These are phyloP conservation scores for Pentamera pediparva DNA, from an alignment of 53 echinoderm and acorn worm species.

Conservation along the genomic window DNA sequence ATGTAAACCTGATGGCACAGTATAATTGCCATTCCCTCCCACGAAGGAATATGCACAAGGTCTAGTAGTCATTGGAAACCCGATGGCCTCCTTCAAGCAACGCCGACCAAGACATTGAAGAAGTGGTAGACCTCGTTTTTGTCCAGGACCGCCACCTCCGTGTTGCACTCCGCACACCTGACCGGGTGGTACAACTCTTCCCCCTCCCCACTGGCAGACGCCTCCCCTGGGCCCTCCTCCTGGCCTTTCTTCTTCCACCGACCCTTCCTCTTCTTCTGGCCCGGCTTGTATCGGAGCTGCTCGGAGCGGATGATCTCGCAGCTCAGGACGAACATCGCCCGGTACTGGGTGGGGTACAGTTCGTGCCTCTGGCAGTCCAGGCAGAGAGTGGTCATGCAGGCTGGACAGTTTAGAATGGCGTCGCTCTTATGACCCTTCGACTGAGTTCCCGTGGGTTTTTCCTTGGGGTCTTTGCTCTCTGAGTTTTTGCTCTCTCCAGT, in stretches of 20 bases:
- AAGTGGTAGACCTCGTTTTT: constrained; percentile 88
- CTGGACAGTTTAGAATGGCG: constrained; percentile 94
- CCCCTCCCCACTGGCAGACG: not conserved
- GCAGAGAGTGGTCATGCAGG: constrained; percentile 90
- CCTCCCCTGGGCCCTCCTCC: not conserved
- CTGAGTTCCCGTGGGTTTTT: not conserved
- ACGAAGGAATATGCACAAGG: too few relatives aligned
- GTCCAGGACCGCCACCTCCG: constrained; percentile 90
- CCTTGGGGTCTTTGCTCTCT: not conserved
- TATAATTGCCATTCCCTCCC: too few relatives aligned
- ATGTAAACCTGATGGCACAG: too few relatives aligned
- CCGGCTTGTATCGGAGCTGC: constrained; percentile 55
- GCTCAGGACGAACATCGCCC: constrained; percentile 96
- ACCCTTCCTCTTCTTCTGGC: constrained; percentile 47
- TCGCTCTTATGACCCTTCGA: constrained; percentile 49
- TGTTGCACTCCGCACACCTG: constrained; percentile 79
- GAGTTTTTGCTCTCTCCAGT: not conserved
- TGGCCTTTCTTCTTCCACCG: constrained; percentile 39
- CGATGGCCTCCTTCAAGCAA: constrained; percentile 42
- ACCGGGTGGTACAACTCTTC: constrained; percentile 84
- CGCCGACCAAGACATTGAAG: constrained; percentile 84
- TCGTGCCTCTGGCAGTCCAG: constrained; percentile 97
- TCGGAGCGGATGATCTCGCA: constrained; percentile 72
- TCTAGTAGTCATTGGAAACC: not conserved
- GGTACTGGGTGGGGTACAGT: constrained; percentile 79